Evolutionary conservation across 2,888 invertebrate genomes (phyloP), one percentile per base, ranked within the genome.

Genomic region (Ennomos fuscantarius): DNA sequence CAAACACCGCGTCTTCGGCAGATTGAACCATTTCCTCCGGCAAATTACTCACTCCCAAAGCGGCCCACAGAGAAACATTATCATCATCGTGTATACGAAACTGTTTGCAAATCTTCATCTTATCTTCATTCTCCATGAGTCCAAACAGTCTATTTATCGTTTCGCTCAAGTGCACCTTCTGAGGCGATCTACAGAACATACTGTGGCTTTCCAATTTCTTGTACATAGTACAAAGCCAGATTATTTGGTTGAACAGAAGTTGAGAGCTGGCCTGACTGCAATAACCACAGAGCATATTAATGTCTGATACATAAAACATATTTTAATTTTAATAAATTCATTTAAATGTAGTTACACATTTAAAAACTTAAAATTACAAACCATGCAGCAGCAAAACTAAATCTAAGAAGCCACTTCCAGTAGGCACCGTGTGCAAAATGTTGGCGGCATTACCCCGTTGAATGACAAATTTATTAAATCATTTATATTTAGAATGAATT

Each of bases 201-300:
- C 37, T 37, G 3, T 76, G 65, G 0, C 48, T 60, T 53, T 82
- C 78, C 3, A 89, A 54, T 37, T 73, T 80, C 61, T 83, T 74
- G 54, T 86, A 87, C 5, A 78, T 76, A 52, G 76, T 74, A 62
- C 85, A 77, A 2, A 91, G 66, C 44, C 73, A 78, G 41, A 70
- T 50, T 8, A 85, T 49, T 60, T 85, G 85, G 13, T 70, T 65
- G 37, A 74, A 61, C 1, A 79, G 54, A n/a, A 84, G 65, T 34
- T 77, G 72, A 0, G 70, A 65, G 37, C 65, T 68, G 12, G 63
- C 64, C 13, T 74, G 62, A 62, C 86, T 87, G 76, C 57, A 82
- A 84, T 10, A 62, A 60, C 24, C 24, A 24, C 24, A 24, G 24
- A 3, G 24, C 5, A 24, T 24, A 24, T 24, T 3, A 24, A 24